Evolutionary conservation across 1,140 invertebrate genomes (phyloP).

Genomic region (Temnothorax longispinosus): DNA sequence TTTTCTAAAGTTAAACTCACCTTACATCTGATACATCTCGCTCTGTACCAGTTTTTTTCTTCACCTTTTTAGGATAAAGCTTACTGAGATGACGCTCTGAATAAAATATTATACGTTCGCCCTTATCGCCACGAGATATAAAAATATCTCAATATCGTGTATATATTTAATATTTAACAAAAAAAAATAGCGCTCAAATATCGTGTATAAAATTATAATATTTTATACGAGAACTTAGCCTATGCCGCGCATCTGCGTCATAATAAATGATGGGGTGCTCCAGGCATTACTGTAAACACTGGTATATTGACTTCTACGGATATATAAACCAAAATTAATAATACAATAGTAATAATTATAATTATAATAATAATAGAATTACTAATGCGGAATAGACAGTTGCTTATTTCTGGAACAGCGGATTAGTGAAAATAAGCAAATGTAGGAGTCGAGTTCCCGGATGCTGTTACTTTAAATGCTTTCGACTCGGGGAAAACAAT

Average conservation of each 20-base stretch:
- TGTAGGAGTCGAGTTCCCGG: not conserved
- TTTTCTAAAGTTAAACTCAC: not conserved
- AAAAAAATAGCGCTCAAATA: constrained; percentile 1
- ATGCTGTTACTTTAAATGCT: constrained; percentile 32
- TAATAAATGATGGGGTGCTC: not conserved
- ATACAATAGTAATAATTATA: constrained; percentile 74
- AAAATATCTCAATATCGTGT: constrained; percentile 4
- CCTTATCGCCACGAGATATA: not conserved
- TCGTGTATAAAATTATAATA: not conserved
- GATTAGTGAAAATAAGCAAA: constrained; percentile 55
- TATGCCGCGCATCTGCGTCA: not conserved
- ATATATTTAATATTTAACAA: constrained; percentile 12
- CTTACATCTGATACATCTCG: not conserved
- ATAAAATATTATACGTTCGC: not conserved
- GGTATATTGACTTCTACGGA: constrained; percentile 83
- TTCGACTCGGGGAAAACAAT: constrained; percentile 4
- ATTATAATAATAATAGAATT: constrained; percentile 73
- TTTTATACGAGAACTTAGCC: not conserved
- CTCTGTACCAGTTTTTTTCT: not conserved
- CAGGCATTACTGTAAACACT: constrained; percentile 79
- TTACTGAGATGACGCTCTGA: not conserved
- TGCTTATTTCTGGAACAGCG: constrained; percentile 31
- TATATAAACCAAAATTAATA: constrained; percentile 83
- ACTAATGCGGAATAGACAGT: constrained; percentile 77
- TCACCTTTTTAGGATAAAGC: not conserved